Conservation (phyloP, 2,797 vertebrate genomes). For the Mus minutoides region DNA sequence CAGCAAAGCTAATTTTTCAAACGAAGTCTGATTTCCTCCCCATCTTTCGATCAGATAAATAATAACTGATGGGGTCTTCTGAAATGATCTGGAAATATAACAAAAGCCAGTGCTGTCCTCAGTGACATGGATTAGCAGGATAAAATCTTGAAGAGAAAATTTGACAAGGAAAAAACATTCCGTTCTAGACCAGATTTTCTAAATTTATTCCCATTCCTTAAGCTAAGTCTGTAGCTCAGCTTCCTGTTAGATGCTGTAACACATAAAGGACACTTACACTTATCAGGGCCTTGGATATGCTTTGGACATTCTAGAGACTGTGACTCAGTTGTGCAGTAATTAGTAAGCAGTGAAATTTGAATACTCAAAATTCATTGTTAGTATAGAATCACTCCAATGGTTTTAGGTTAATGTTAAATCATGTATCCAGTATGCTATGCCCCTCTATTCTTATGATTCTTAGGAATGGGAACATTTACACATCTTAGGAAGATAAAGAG, state of each 20-base stretch:
- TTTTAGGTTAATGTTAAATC: conserved; percentile 36
- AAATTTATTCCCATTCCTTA: conserved; percentile 53
- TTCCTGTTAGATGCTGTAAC: neutral
- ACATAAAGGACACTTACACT: conserved; percentile 9
- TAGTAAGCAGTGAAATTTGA: conserved; percentile 8
- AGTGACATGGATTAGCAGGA: conserved; percentile 65
- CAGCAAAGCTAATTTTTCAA: conserved; percentile 68
- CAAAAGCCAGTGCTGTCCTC: conserved; percentile 58
- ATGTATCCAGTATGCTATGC: neutral
- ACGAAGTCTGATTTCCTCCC: conserved; percentile 71
- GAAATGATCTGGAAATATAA: conserved; percentile 68
- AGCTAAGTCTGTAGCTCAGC: neutral
- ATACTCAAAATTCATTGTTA: conserved; percentile 28
- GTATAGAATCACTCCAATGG: neutral
- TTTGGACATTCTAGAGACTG: neutral
- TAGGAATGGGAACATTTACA: neutral
- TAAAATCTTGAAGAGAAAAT: conserved; percentile 64
- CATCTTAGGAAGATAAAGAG: neutral
- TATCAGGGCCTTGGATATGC: neutral
- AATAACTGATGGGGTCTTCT: conserved; percentile 75
- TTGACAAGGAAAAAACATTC: conserved; percentile 55
- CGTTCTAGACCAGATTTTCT: conserved; percentile 50
- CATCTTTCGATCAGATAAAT: conserved; percentile 74
- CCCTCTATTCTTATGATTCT: neutral
- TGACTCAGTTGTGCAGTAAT: neutral